A percentile compares a stretch with the other conserved stretches of the same genome.
These are phyloP conservation scores for Sebastes hubbsi DNA, from an alignment of 2,797 vertebrate species.

Conservation along the genomic window DNA sequence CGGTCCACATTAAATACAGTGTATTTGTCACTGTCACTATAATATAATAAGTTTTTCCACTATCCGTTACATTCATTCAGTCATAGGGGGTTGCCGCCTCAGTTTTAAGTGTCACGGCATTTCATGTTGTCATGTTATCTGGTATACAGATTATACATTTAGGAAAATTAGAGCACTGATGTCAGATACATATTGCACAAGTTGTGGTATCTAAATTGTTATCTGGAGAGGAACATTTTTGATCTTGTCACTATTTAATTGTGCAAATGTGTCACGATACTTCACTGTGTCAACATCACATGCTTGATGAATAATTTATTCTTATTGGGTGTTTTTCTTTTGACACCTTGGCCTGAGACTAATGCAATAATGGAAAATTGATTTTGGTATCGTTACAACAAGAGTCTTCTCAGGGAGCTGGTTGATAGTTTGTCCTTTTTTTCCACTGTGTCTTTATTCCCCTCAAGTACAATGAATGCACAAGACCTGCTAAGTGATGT, in stretches of 20 bases:
- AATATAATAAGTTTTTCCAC: fast-evolving
- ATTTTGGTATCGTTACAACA: not conserved
- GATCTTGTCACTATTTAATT: not conserved
- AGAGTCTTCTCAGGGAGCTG: not conserved
- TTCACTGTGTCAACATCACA: not conserved
- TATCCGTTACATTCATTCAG: not conserved
- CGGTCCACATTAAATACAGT: not conserved
- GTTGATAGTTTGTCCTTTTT: not conserved
- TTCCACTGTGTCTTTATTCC: not conserved
- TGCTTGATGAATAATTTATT: not conserved
- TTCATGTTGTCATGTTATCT: not conserved
- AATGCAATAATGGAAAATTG: not conserved
- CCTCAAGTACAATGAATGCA: not conserved
- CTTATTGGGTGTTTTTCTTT: not conserved
- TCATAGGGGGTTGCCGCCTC: not conserved
- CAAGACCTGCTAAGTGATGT: not conserved
- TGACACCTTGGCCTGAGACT: not conserved
- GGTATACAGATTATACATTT: not conserved
- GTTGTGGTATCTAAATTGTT: not conserved
- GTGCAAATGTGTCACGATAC: not conserved
- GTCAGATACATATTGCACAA: not conserved
- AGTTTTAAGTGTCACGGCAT: not conserved
- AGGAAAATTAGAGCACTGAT: not conserved
- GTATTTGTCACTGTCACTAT: not conserved
- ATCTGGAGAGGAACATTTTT: too few relatives aligned